Evolutionary conservation across 2,797 vertebrate species (phyloP).

Genomic region (Gymnothorax reevesii): DNA sequence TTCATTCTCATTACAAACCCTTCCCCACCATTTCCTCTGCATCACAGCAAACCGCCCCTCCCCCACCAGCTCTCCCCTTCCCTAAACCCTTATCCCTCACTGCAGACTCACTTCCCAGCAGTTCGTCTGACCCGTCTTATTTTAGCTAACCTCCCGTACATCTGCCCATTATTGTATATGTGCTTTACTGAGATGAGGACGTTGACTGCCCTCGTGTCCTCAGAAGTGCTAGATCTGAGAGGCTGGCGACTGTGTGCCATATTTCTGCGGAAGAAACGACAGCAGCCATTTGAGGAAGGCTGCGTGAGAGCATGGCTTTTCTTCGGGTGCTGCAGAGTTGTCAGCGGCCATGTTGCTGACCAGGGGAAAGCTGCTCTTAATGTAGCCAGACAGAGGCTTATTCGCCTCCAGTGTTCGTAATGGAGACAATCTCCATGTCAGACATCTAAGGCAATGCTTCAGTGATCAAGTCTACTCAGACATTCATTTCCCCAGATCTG

Average conservation of each 20-base stretch:
- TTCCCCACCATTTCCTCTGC: conserved; percentile 54
- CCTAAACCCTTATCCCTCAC: background rate
- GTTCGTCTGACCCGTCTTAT: background rate
- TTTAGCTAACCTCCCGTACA: background rate
- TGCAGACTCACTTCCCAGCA: conserved; percentile 1
- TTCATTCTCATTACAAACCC: conserved; percentile 58
- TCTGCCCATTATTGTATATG: background rate
- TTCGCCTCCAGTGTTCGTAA: background rate
- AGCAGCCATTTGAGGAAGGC: background rate
- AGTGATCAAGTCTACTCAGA: no score
- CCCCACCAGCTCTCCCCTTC: conserved; percentile 35
- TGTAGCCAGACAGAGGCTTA: background rate
- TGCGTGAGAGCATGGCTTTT: background rate
- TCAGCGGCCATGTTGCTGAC: background rate
- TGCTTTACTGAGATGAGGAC: background rate
- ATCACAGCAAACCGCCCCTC: conserved; percentile 63
- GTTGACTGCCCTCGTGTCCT: background rate
- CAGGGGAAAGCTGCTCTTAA: background rate
- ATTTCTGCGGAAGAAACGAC: background rate
- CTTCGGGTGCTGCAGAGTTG: background rate
- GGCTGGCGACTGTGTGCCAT: background rate
- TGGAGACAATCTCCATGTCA: background rate
- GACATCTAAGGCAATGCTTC: background rate
- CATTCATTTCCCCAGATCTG: background rate
- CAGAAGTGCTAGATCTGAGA: background rate